phyloP scores from a whole-genome alignment of 2,888 invertebrate species.

The Nomada lathburiana region DNA sequence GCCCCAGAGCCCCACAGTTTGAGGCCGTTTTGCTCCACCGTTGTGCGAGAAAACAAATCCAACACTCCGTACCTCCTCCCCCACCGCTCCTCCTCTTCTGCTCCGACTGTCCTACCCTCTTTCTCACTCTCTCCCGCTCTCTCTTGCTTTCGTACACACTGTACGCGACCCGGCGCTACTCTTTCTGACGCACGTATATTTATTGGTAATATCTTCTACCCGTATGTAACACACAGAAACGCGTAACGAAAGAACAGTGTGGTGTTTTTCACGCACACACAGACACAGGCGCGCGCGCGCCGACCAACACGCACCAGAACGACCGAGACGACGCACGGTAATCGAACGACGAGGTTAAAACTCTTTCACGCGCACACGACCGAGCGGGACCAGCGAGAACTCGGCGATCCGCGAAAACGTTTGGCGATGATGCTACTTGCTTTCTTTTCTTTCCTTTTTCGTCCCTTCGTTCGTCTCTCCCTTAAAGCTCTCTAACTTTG shows the following conservation, averaged over 20 bases:
- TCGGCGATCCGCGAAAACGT: slow-evolving; percentile 35
- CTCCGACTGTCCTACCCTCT: slow-evolving; percentile 62
- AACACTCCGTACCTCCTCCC: slow-evolving; percentile 70
- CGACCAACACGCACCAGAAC: slow-evolving; percentile 57
- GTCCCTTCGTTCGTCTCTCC: neutral
- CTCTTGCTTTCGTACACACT: slow-evolving; percentile 60
- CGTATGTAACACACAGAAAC: slow-evolving; percentile 1
- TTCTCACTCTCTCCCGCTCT: slow-evolving; percentile 60
- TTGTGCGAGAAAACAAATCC: slow-evolving; percentile 79
- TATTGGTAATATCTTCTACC: neutral
- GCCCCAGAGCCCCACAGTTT: slow-evolving; percentile 99
- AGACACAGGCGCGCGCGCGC: slow-evolving; percentile 51
- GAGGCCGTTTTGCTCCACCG: slow-evolving; percentile 89
- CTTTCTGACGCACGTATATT: slow-evolving; percentile 46
- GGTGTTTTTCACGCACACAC: slow-evolving; percentile 42
- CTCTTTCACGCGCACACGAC: slow-evolving; percentile 44
- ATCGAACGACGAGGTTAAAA: slow-evolving; percentile 64
- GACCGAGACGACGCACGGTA: slow-evolving; percentile 63
- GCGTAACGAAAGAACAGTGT: slow-evolving; percentile 18
- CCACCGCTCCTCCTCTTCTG: slow-evolving; percentile 52
- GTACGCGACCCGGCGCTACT: slow-evolving; percentile 59
- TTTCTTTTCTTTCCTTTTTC: slow-evolving; percentile 14
- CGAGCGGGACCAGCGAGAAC: slow-evolving; percentile 51
- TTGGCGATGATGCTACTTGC: slow-evolving; percentile 7
- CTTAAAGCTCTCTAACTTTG: neutral